Evolutionary conservation across 2,888 invertebrate genomes (phyloP).

Genomic region (Aethes cnicana): DNA sequence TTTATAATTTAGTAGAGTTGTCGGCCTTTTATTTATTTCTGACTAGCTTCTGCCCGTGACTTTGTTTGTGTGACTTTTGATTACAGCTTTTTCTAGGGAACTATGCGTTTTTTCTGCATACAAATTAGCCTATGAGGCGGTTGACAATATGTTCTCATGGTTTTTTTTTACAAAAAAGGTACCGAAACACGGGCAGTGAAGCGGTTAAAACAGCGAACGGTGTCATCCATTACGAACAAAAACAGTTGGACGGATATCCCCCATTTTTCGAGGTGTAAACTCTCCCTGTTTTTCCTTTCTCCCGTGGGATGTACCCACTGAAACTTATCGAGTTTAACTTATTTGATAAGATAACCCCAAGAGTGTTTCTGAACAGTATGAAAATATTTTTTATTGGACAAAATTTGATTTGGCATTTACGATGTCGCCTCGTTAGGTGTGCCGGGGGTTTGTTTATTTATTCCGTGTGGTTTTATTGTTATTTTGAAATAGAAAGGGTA

Average conservation of each 20-base stretch:
- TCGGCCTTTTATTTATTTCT: too few species aligned
- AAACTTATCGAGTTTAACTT: slow-evolving; percentile 69
- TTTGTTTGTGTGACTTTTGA: too few species aligned
- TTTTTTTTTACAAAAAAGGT: too few species aligned
- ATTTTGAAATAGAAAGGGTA: slow-evolving; percentile 5
- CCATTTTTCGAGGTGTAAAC: slow-evolving; percentile 43
- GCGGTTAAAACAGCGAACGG: slow-evolving; percentile 1
- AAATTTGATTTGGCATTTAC: slow-evolving; percentile 35
- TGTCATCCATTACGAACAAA: slow-evolving; percentile 14
- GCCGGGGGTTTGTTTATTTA: slow-evolving; percentile 12
- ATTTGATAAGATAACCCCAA: slow-evolving; percentile 55
- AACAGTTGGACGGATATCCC: slow-evolving; percentile 39
- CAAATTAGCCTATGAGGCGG: too few species aligned
- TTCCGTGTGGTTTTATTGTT: slow-evolving; percentile 5
- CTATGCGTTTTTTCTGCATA: background rate
- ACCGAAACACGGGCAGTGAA: too few species aligned
- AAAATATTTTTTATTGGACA: slow-evolving; percentile 41
- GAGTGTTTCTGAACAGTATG: slow-evolving; percentile 32
- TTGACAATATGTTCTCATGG: too few species aligned
- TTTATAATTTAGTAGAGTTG: background rate
- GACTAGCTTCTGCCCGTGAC: too few species aligned
- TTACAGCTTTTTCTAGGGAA: too few species aligned
- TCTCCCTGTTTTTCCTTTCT: slow-evolving; percentile 47
- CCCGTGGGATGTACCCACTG: slow-evolving; percentile 43
- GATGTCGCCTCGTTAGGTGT: slow-evolving; percentile 21